Conservation (phyloP, 2,888 invertebrate species). For the Andrena haemorrhoa region DNA sequence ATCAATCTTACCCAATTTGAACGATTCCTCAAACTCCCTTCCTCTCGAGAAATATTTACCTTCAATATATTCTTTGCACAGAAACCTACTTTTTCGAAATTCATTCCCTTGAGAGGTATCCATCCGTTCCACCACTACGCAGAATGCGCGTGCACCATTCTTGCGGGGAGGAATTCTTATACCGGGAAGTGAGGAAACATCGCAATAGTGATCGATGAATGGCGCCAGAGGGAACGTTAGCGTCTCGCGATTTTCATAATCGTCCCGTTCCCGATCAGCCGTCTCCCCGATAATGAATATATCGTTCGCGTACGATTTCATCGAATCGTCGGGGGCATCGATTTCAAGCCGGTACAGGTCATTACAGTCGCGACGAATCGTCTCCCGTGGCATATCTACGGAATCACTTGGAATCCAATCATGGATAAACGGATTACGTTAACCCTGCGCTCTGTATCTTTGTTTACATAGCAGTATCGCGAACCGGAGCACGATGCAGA, state of each 20-base stretch:
- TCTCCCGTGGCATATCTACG: slow-evolving; percentile 74
- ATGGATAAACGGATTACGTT: slow-evolving; percentile 79
- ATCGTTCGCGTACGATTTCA: slow-evolving; percentile 53
- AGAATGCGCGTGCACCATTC: too few relatives aligned
- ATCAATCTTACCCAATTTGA: too few relatives aligned
- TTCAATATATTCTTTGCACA: too few relatives aligned
- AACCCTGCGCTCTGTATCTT: slow-evolving; percentile 72
- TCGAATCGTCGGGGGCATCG: slow-evolving; percentile 49
- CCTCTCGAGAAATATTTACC: too few relatives aligned
- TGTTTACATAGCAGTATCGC: slow-evolving; percentile 74
- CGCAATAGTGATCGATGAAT: neutral
- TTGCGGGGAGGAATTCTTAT: neutral
- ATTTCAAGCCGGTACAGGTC: slow-evolving; percentile 46
- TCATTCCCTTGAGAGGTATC: too few relatives aligned
- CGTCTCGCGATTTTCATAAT: neutral
- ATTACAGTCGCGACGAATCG: slow-evolving; percentile 49
- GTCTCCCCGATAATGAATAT: slow-evolving; percentile 32
- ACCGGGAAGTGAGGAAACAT: neutral
- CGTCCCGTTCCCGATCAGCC: slow-evolving; percentile 15
- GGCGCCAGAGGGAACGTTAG: neutral
- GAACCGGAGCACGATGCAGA: slow-evolving; percentile 49
- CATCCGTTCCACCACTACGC: too few relatives aligned
- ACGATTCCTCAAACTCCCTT: too few relatives aligned
- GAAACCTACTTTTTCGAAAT: too few relatives aligned
- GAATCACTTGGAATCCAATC: slow-evolving; percentile 78